Conservation (phyloP, 2,888 invertebrate species). For the Stenotaenia linearis region DNA sequence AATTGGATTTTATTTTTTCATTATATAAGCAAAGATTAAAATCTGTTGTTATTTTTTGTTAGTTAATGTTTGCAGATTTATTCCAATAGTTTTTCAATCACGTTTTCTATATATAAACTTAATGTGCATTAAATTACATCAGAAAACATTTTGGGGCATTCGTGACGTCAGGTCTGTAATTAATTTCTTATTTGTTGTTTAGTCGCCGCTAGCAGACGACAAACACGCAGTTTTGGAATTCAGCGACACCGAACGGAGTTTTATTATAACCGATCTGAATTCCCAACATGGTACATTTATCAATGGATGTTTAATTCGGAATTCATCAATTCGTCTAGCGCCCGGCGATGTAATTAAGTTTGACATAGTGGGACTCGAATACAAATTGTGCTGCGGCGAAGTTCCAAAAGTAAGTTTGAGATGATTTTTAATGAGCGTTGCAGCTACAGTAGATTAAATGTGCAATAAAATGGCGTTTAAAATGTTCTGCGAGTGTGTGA, state of each 20-base stretch:
- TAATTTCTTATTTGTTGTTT: neutral
- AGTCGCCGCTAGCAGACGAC: conserved; percentile 4
- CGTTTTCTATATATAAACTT: no score
- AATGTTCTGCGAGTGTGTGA: no score
- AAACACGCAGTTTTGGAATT: conserved; percentile 14
- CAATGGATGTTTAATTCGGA: conserved; percentile 13
- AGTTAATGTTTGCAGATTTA: neutral
- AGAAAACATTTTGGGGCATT: neutral
- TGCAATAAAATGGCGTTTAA: no score
- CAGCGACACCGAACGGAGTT: conserved; percentile 27
- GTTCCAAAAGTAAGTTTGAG: conserved; percentile 4
- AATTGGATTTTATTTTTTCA: no score
- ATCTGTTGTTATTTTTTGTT: no score
- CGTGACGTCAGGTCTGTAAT: neutral
- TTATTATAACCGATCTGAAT: conserved; percentile 17
- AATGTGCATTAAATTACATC: no score
- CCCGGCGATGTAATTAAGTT: conserved; percentile 15
- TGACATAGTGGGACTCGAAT: neutral
- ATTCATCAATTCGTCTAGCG: conserved; percentile 13
- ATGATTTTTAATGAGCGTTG: neutral
- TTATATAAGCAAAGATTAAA: no score
- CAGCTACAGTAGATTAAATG: no score
- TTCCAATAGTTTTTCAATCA: neutral
- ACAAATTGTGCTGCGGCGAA: conserved; percentile 10
- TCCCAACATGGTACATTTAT: neutral